Evolutionary conservation across 2,888 invertebrate species (phyloP).

Genomic region (Ennomos quercinarius): DNA sequence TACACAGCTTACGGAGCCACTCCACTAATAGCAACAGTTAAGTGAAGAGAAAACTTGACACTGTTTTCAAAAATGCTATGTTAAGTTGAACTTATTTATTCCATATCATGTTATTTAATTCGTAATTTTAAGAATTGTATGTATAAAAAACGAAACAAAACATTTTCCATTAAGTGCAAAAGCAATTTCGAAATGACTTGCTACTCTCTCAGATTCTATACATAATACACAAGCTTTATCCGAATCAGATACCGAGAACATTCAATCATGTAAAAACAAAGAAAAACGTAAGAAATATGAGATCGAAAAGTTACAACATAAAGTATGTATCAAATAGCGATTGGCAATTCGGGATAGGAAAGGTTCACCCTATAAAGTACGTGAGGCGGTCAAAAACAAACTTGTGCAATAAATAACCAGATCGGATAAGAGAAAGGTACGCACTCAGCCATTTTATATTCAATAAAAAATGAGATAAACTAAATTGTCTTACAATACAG

Average conservation of each 20-base stretch:
- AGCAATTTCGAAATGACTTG: conserved; percentile 28
- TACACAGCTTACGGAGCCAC: no score
- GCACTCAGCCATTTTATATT: conserved; percentile 80
- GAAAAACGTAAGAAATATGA: conserved; percentile 71
- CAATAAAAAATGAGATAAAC: conserved; percentile 82
- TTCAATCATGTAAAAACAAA: conserved; percentile 54
- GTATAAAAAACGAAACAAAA: conserved; percentile 5
- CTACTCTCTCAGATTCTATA: conserved; percentile 38
- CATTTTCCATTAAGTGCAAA: conserved; percentile 21
- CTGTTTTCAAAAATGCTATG: no score
- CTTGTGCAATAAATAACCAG: conserved; percentile 83
- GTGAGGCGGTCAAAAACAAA: conserved; percentile 85
- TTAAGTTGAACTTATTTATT: no score
- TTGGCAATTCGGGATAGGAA: conserved; percentile 81
- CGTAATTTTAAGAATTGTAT: conserved; percentile 1
- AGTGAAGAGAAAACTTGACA: no score
- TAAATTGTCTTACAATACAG: conserved; percentile 74
- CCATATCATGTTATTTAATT: neutral
- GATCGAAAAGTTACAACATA: conserved; percentile 76
- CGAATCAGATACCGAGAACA: conserved; percentile 42
- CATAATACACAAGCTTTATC: conserved; percentile 40
- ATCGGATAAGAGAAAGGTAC: conserved; percentile 82
- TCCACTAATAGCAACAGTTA: no score
- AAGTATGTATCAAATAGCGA: conserved; percentile 82
- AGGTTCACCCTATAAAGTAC: conserved; percentile 83